Evolutionary conservation across 2,113 vertebrate genomes (phyloP).

Genomic region (Sturnus vulgaris): DNA sequence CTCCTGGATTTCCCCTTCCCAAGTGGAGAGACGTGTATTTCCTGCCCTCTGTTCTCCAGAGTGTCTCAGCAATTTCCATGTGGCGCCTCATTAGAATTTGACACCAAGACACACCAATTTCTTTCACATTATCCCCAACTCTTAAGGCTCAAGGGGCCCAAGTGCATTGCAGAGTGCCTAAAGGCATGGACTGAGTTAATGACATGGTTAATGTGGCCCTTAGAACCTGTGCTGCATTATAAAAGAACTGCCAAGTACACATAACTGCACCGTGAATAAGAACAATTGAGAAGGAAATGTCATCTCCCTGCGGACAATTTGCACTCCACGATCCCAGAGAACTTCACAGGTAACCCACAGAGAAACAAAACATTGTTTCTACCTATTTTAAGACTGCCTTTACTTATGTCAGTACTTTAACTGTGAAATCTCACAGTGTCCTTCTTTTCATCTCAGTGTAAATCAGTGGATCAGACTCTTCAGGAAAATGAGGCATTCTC

Average conservation of each 20-base stretch:
- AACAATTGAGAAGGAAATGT: background rate
- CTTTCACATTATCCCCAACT: background rate
- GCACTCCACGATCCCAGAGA: background rate
- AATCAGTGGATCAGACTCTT: background rate
- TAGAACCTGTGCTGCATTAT: background rate
- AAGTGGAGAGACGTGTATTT: background rate
- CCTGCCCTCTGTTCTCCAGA: background rate
- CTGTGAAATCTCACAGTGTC: background rate
- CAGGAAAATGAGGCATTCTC: background rate
- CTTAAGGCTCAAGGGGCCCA: background rate
- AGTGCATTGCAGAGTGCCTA: background rate
- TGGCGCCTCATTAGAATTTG: background rate
- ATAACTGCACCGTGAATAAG: background rate
- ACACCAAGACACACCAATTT: background rate
- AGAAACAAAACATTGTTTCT: background rate
- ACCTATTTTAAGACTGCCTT: background rate
- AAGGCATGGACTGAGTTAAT: background rate
- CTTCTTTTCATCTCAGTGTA: background rate
- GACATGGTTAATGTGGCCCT: background rate
- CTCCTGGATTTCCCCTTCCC: background rate
- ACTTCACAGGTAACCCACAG: background rate
- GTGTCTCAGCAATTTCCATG: background rate
- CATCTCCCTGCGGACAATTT: background rate
- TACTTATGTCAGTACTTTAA: background rate
- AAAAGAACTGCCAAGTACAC: background rate